These are phyloP conservation scores for Mythimna lalbum DNA, from an alignment of 2,888 invertebrate genomes.

Conservation along the genomic window DNA sequence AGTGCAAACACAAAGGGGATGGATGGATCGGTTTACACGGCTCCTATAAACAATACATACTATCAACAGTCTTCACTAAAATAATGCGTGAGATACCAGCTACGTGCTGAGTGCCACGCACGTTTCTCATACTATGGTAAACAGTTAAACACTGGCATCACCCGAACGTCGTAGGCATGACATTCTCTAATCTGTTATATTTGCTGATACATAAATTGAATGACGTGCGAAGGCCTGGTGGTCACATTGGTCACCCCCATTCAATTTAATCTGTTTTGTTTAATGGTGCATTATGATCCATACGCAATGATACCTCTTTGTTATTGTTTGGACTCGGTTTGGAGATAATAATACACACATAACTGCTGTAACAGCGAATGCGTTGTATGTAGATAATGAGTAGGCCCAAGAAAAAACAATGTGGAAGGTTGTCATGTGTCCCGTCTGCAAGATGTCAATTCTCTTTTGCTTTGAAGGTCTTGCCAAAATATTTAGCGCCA, in stretches of 20 bases:
- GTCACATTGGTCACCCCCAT: slow-evolving; percentile 20
- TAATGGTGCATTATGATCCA: slow-evolving; percentile 27
- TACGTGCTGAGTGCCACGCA: slow-evolving; percentile 3
- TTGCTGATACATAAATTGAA: slow-evolving; percentile 23
- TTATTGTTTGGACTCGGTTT: slow-evolving; percentile 10
- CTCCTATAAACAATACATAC: slow-evolving; percentile 22
- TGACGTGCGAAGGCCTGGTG: slow-evolving; percentile 13
- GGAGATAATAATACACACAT: neutral
- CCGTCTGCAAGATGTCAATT: neutral
- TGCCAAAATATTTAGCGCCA: neutral
- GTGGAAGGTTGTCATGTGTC: neutral
- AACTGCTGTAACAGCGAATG: neutral
- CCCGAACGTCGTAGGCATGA: slow-evolving; percentile 20
- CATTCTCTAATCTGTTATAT: slow-evolving; percentile 35
- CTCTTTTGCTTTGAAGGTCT: slow-evolving; percentile 17
- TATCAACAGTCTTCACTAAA: slow-evolving; percentile 5
- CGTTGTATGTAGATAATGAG: neutral
- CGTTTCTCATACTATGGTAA: slow-evolving; percentile 1
- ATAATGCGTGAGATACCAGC: slow-evolving; percentile 11
- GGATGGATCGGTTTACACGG: slow-evolving; percentile 32
- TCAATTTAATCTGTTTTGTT: slow-evolving; percentile 24
- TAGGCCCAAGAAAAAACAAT: neutral
- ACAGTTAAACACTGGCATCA: slow-evolving; percentile 36
- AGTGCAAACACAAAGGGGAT: slow-evolving; percentile 24
- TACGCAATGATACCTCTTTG: neutral